A percentile compares a stretch with the other conserved stretches of the same genome.
Conservation (phyloP, 2,113 vertebrate species). For the Balaeniceps rex region DNA sequence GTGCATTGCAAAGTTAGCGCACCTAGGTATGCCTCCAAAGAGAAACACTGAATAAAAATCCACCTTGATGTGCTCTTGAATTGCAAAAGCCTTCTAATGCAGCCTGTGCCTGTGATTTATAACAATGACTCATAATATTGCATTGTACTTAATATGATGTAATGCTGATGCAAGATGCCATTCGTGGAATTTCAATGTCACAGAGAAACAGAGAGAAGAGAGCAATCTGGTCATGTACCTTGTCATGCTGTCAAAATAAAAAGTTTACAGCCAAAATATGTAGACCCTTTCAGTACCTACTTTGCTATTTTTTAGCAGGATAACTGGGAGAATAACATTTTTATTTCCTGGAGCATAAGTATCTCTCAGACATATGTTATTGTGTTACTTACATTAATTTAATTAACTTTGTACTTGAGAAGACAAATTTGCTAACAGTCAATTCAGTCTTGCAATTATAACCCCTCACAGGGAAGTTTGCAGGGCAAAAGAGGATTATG, state of each 20-base stretch:
- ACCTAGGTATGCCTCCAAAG: constrained; percentile 1
- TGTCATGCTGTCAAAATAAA: neutral
- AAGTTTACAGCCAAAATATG: neutral
- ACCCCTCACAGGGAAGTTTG: neutral
- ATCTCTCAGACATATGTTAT: neutral
- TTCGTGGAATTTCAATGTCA: constrained; percentile 69
- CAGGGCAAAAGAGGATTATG: constrained; percentile 19
- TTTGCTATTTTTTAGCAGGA: neutral
- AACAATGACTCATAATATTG: constrained; percentile 71
- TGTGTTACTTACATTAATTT: constrained; percentile 22
- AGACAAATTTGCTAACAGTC: constrained; percentile 40
- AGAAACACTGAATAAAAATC: constrained; percentile 35
- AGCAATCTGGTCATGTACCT: constrained; percentile 14
- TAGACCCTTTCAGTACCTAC: neutral
- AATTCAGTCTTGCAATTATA: constrained; percentile 6
- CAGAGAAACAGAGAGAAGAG: constrained; percentile 9
- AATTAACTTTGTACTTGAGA: constrained; percentile 37
- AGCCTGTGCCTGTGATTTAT: constrained; percentile 62
- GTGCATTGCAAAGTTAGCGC: neutral
- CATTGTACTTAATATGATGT: constrained; percentile 69
- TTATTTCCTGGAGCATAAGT: constrained; percentile 33
- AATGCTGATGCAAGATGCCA: constrained; percentile 70
- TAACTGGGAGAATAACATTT: neutral
- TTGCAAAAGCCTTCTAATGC: constrained; percentile 57
- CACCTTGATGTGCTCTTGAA: constrained; percentile 70